phyloP scores from a whole-genome alignment of 2,797 vertebrate genomes.

The Toxotes lorentzi region DNA sequence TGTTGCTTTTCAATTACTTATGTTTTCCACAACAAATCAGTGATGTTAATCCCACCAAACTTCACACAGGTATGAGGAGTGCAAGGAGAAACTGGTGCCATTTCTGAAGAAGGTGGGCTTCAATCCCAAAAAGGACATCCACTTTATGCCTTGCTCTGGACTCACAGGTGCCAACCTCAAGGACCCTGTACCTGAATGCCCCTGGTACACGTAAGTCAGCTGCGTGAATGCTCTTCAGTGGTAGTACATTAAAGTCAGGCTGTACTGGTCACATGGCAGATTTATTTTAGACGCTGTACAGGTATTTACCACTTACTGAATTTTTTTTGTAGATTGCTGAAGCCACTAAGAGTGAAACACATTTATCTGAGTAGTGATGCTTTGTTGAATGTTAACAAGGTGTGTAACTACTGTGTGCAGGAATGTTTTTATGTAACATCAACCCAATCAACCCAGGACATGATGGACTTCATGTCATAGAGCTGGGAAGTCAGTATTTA shows the following conservation, averaged over 20 bases:
- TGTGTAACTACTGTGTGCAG: background rate
- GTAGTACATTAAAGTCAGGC: no score
- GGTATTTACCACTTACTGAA: background rate
- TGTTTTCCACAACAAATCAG: no score
- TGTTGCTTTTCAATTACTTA: no score
- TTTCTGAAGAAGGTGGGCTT: conserved; percentile 99
- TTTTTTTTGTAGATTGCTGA: background rate
- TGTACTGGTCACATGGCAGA: no score
- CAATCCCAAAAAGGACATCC: conserved; percentile 99
- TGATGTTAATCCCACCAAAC: background rate
- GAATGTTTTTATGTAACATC: background rate
- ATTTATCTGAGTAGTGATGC: background rate
- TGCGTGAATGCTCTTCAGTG: background rate
- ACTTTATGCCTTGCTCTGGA: conserved; percentile 99
- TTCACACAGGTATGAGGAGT: conserved; percentile 94
- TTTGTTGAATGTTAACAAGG: conserved; percentile 14
- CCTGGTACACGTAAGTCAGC: conserved; percentile 96
- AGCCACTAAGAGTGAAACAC: background rate
- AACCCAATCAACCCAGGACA: no score
- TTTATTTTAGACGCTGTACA: background rate
- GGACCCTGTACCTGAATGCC: conserved; percentile 92
- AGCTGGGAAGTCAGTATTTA: background rate
- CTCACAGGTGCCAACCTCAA: conserved; percentile 98
- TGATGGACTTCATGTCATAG: background rate
- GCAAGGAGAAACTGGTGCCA: conserved; percentile 99